Evolutionary conservation across 2,888 invertebrate genomes (phyloP).

Genomic region (Eugnorisma glareosa): DNA sequence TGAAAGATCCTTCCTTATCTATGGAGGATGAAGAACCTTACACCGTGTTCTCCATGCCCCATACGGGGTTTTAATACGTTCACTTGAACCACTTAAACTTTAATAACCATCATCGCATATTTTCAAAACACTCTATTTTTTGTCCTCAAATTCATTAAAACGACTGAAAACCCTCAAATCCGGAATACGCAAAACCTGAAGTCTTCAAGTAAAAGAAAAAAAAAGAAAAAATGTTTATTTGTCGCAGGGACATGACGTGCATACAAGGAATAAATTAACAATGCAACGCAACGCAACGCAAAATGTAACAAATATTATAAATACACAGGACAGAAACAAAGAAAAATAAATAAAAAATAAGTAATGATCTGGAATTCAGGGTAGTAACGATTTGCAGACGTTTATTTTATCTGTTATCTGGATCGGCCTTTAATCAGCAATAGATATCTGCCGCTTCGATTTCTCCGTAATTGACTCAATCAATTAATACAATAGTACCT

Average conservation of each 20-base stretch:
- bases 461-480: constrained; percentile 22
- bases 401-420: background rate
- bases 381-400: background rate
- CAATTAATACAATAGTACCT: constrained; percentile 11
- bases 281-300: too few species aligned
- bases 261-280: too few species aligned
- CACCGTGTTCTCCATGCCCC: background rate
- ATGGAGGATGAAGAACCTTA: background rate
- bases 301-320: too few species aligned
- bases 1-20: background rate
- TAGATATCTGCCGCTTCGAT: constrained; percentile 4
- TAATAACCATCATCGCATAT: background rate
- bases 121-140: background rate
- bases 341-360: too few species aligned
- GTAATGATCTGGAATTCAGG: background rate
- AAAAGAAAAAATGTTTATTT: too few species aligned
- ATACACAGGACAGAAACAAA: too few species aligned
- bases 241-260: too few species aligned
- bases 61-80: background rate
- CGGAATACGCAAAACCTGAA: background rate
- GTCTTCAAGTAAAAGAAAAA: too few species aligned
- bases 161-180: background rate
- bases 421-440: background rate
- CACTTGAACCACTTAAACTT: background rate
- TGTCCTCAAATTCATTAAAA: background rate